Conservation (phyloP, 2,113 vertebrate species). For the Sapayoa aenigma region DNA sequence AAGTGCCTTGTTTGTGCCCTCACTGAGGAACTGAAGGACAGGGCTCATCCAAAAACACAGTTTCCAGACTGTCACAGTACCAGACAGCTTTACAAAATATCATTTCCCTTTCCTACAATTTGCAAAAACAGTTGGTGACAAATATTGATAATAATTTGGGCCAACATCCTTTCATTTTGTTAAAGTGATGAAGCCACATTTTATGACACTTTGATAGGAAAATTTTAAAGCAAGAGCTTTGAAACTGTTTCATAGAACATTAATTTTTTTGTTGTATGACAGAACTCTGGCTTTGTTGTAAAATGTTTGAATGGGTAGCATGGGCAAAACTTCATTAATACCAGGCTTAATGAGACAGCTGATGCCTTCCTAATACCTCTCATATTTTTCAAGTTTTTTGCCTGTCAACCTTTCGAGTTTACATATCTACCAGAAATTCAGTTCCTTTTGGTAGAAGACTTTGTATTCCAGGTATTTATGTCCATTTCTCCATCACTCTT, state of each 20-base stretch:
- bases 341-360: neutral
- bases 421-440: neutral
- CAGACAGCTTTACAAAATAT: neutral
- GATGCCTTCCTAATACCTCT: neutral
- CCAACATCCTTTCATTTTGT: neutral
- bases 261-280: conserved; percentile 19
- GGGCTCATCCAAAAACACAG: neutral
- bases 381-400: neutral
- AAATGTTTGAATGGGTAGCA: neutral
- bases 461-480: neutral
- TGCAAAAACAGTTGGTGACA: neutral
- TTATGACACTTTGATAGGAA: conserved; percentile 9
- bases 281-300: neutral
- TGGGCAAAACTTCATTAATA: neutral
- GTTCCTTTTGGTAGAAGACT: neutral
- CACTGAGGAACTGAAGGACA: neutral
- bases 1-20: neutral
- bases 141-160: neutral
- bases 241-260: conserved; percentile 5
- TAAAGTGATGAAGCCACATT: neutral
- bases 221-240: neutral
- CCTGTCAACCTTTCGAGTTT: neutral
- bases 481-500: neutral
- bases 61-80: neutral
- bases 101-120: neutral